Conservation (phyloP, 2,888 invertebrate genomes). For the Pedicia rivosa region DNA sequence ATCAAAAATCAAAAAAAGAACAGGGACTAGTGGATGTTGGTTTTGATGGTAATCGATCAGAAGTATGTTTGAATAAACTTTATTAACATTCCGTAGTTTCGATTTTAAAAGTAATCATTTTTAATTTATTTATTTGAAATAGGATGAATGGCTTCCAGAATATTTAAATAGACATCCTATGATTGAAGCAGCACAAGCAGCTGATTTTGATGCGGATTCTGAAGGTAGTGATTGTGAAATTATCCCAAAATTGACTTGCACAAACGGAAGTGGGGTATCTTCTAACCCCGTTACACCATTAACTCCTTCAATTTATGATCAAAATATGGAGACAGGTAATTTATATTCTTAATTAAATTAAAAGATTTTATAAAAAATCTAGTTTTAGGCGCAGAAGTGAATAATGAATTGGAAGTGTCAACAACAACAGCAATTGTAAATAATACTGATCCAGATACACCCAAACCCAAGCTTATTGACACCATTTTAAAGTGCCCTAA, state of each 20-base stretch:
- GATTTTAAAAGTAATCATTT: background rate
- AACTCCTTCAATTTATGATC: background rate
- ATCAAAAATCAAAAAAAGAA: background rate
- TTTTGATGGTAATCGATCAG: constrained; percentile 6
- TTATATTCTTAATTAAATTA: too few species aligned
- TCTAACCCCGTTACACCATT: constrained; percentile 1
- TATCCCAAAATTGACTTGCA: constrained; percentile 12
- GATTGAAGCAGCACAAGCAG: constrained; percentile 10
- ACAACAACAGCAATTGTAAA: background rate
- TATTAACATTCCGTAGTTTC: background rate
- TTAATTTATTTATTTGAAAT: background rate
- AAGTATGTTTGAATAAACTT: background rate
- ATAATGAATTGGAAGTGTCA: background rate
- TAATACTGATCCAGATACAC: background rate
- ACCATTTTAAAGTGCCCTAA: constrained; percentile 30
- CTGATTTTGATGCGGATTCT: constrained; percentile 43
- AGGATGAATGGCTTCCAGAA: constrained; percentile 6
- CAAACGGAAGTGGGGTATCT: constrained; percentile 1
- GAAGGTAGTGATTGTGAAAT: constrained; percentile 36
- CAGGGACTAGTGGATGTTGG: background rate
- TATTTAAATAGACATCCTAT: constrained; percentile 4
- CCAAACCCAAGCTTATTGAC: constrained; percentile 1
- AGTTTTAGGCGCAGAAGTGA: too few species aligned
- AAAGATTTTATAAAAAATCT: too few species aligned
- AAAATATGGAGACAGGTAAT: constrained; percentile 2